These are phyloP conservation scores for Nicator chloris DNA, from an alignment of 2,113 vertebrate species.

Conservation along the genomic window DNA sequence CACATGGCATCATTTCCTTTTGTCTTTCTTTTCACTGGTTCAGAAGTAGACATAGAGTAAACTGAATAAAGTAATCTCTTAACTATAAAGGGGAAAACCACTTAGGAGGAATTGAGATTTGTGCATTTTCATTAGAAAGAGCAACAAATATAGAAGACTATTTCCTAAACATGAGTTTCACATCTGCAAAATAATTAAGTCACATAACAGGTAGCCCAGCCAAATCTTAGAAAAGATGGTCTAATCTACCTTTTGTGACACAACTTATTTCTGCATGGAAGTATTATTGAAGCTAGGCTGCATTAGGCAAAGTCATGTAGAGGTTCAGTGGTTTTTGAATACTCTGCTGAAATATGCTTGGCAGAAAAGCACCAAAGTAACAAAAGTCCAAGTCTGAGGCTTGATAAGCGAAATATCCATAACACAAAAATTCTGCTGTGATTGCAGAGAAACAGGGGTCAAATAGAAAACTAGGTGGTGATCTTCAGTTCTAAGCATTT, in stretches of 20 bases:
- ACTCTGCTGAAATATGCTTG: neutral
- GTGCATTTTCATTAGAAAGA: neutral
- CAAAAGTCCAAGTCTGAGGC: neutral
- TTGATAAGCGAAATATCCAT: neutral
- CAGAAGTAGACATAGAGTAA: neutral
- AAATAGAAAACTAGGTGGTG: neutral
- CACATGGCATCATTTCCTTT: neutral
- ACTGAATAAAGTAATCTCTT: neutral
- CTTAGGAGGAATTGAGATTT: neutral
- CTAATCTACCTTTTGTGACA: neutral
- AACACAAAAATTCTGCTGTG: neutral
- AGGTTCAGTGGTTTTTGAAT: neutral
- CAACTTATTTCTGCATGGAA: neutral
- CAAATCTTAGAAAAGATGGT: neutral
- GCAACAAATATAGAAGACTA: neutral
- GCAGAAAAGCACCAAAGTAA: neutral
- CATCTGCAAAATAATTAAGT: neutral
- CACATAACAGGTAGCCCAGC: neutral
- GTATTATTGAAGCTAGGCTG: neutral
- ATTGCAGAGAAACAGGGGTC: neutral
- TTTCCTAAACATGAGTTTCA: neutral
- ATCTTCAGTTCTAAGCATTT: neutral
- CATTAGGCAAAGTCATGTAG: neutral
- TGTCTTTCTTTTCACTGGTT: neutral
- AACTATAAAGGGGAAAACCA: neutral